A percentile compares a stretch with the other conserved stretches of the same genome.
These are phyloP conservation scores for Coenobita brevimanus DNA, from an alignment of 1,140 invertebrate genomes.

Conservation along the genomic window DNA sequence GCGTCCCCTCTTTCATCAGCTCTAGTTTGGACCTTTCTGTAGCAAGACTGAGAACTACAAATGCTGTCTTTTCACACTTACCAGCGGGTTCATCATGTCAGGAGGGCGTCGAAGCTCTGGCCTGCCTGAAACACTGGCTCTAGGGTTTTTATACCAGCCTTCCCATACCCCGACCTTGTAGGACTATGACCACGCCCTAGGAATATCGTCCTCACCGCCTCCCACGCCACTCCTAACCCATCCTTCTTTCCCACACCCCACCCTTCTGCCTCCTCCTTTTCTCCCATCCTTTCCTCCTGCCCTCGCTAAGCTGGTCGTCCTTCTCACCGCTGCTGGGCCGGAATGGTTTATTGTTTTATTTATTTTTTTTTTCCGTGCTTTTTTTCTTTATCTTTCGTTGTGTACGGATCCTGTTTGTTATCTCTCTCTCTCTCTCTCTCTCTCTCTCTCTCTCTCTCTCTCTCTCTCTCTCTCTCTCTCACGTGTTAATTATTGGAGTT, in stretches of 20 bases:
- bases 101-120: slow-evolving; percentile 9
- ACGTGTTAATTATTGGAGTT: too few species aligned
- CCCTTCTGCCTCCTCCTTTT: neutral
- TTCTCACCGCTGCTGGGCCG: too few species aligned
- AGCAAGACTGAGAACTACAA: too few species aligned
- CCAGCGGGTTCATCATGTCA: slow-evolving; percentile 41
- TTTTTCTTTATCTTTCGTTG: neutral
- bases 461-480: slow-evolving; percentile 33
- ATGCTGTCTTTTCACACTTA: too few species aligned
- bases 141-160: slow-evolving; percentile 18
- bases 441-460: slow-evolving; percentile 33
- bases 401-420: neutral
- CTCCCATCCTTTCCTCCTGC: neutral
- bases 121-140: neutral
- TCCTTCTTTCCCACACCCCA: neutral
- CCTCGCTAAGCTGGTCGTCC: neutral
- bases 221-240: neutral
- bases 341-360: too few species aligned
- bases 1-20: too few species aligned
- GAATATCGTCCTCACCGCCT: neutral
- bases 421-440: slow-evolving; percentile 24
- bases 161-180: neutral
- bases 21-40: too few species aligned
- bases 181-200: slow-evolving; percentile 11
- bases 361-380: too few species aligned